phyloP scores from a whole-genome alignment of 2,113 vertebrate genomes.

The Willisornis vidua region DNA sequence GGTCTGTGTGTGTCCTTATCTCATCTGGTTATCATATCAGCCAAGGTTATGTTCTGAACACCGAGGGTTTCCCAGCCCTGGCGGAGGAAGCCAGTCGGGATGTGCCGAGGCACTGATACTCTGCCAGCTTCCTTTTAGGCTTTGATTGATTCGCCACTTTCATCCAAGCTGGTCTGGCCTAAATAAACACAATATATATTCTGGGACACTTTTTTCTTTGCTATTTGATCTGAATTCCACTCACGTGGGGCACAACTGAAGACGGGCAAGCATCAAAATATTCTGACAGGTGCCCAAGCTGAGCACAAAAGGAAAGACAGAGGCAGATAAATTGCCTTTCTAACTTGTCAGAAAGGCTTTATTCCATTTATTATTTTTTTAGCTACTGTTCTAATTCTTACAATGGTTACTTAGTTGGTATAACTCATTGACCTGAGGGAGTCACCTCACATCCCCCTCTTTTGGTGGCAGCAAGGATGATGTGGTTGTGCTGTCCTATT shows the following conservation, averaged over 20 bases:
- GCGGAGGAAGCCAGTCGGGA: conserved; percentile 9
- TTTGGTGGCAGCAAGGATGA: background rate
- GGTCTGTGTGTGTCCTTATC: conserved; percentile 15
- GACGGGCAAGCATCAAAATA: conserved; percentile 48
- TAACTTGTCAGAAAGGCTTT: background rate
- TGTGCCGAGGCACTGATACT: background rate
- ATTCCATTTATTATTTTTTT: background rate
- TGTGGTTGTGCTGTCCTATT: background rate
- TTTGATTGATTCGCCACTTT: conserved; percentile 47
- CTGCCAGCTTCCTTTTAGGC: conserved; percentile 64
- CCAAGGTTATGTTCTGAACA: background rate
- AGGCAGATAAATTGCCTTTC: conserved; percentile 35
- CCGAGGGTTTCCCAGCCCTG: conserved; percentile 11
- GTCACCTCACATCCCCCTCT: background rate
- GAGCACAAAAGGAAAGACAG: conserved; percentile 29
- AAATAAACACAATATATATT: conserved; percentile 65
- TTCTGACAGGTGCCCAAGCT: conserved; percentile 11
- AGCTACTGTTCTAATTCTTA: background rate
- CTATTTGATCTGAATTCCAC: conserved; percentile 43
- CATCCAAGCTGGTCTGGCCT: conserved; percentile 34
- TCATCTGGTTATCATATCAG: conserved; percentile 58
- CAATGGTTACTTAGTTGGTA: background rate
- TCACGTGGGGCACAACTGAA: background rate
- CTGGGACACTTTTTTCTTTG: conserved; percentile 22
- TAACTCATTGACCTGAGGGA: background rate